Conservation (phyloP, 2,888 invertebrate species). For the Drosophila affinis region DNA sequence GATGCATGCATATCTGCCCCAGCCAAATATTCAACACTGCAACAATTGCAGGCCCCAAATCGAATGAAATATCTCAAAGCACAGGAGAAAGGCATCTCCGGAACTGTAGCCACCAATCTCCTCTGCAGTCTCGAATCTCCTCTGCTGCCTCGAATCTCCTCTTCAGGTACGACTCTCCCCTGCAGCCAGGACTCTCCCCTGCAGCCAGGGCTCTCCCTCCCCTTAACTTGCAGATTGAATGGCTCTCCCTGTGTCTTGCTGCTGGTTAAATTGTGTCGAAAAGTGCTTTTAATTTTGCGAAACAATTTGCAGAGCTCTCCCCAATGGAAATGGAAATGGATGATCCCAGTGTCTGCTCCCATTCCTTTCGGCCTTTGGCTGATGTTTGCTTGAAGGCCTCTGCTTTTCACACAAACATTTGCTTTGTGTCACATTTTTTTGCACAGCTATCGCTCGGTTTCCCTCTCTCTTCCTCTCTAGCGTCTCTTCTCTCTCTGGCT, state of each 20-base stretch:
- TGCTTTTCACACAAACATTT: conserved; percentile 71
- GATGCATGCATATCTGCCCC: background rate
- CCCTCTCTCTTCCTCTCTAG: background rate
- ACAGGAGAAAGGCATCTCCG: conserved; percentile 6
- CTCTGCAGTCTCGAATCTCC: background rate
- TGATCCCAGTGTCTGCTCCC: conserved; percentile 21
- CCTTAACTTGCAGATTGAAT: background rate
- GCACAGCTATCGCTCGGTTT: conserved; percentile 4
- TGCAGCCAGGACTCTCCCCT: background rate
- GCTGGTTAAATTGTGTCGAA: conserved; percentile 51
- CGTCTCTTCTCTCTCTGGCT: conserved; percentile 3
- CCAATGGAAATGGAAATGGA: too few relatives aligned
- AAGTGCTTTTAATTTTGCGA: conserved; percentile 59
- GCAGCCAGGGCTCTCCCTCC: background rate
- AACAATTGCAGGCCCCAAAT: conserved; percentile 5
- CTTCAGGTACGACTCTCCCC: background rate
- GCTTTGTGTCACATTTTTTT: conserved; percentile 70
- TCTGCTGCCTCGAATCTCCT: background rate
- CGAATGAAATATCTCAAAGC: conserved; percentile 5
- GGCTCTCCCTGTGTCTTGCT: background rate
- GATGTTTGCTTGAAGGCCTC: conserved; percentile 56
- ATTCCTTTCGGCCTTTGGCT: conserved; percentile 16
- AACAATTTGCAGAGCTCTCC: conserved; percentile 44
- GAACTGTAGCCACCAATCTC: conserved; percentile 1
- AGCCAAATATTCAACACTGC: background rate